Evolutionary conservation across 92 coral and sea anemone genomes (phyloP), one percentile per base, ranked within the genome.

Genomic region (Heliopora coerulea): DNA sequence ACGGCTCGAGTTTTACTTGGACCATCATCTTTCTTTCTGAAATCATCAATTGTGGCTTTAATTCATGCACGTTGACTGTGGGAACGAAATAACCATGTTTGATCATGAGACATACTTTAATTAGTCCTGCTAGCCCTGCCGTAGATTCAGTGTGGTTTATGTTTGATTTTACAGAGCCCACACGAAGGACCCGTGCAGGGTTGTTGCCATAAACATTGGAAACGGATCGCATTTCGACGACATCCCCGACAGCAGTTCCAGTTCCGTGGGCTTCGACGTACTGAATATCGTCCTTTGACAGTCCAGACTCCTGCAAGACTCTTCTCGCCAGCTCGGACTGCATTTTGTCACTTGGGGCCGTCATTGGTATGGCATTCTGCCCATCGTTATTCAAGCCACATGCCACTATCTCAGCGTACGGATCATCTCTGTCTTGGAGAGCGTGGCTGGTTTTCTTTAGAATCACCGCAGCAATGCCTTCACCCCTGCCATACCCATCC

Each of bases 371-470:
- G 7, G 97, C 85, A 41, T 89, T 75, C 32, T 89, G 88, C 0
- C 97, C 97, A 52, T 91, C 97, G 68, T 82, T 91, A 80, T 91
- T 88, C 82, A 86, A 76, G 1, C 96, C 96, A 72, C 89, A 91
- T 1, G 89, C 89, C 18, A 91, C 26, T 18, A 91, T 83, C 72
- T 84, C 83, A 48, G 88, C 87, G 32, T 89, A 89, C 54, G 73
- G 46, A 29, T 89, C 90, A 59, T 91, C 91, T 13, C 66, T 39
- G 68, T 89, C 90, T 9, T 59, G 64, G n/a, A 77, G 19, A 1
- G 91, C 80, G 21, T 74, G 59, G 10, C 59, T 42, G 6, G 91
- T 84, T 17, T 79, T 78, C 41, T 91, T 89, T 0, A 91, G 70
- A 29, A 89, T 56, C 6, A 91, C 87, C 13, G 89, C 96, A 52